Evolutionary conservation across 2,797 vertebrate genomes (phyloP).

Genomic region (Tolypeutes matacus): DNA sequence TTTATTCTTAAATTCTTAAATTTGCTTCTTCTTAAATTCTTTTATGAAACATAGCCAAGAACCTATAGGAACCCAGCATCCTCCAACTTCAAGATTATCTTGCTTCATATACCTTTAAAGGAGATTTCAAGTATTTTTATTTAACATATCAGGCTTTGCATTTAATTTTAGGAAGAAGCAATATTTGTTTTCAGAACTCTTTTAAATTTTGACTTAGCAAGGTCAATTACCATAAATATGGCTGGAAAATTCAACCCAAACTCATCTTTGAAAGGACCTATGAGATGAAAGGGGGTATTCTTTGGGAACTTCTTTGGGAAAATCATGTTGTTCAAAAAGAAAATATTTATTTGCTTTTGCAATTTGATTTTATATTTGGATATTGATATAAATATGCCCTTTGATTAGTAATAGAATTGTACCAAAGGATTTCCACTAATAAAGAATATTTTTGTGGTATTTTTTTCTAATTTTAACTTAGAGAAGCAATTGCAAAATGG

Average conservation of each 20-base stretch:
- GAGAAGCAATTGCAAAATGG: not conserved
- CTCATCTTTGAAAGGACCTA: not conserved
- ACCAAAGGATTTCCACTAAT: not conserved
- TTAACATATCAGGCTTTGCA: not conserved
- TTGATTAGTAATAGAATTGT: not conserved
- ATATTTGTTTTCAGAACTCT: not conserved
- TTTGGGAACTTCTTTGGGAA: not conserved
- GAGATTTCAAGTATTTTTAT: not conserved
- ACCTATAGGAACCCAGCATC: too few species aligned
- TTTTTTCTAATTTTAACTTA: not conserved
- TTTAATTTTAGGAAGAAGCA: not conserved
- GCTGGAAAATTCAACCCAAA: conserved; percentile 13
- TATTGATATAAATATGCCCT: not conserved
- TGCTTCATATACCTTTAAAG: not conserved
- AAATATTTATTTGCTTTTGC: conserved; percentile 21
- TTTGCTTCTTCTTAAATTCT: too few species aligned
- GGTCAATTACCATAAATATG: not conserved
- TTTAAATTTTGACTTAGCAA: conserved; percentile 1
- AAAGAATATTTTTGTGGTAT: not conserved
- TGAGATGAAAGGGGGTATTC: not conserved
- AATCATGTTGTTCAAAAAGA: not conserved
- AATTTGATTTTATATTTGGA: not conserved
- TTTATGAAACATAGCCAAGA: too few species aligned
- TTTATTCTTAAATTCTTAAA: too few species aligned
- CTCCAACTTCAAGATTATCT: too few species aligned